These are phyloP conservation scores for Echiichthys vipera DNA, from an alignment of 2,797 vertebrate genomes.

Conservation along the genomic window DNA sequence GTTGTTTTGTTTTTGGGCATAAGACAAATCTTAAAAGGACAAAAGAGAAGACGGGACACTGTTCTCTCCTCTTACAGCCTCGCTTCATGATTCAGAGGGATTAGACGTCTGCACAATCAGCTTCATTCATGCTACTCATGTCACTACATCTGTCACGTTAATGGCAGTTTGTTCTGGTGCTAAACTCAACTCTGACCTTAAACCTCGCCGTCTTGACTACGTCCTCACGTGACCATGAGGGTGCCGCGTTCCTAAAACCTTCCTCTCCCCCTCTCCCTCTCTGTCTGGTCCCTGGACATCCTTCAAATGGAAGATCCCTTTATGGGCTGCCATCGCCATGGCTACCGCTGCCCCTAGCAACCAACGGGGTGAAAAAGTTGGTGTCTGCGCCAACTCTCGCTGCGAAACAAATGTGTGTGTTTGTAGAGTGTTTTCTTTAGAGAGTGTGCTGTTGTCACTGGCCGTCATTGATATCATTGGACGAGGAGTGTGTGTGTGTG, in stretches of 20 bases:
- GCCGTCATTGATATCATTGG: slow-evolving; percentile 67
- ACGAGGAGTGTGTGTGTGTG: slow-evolving; percentile 34
- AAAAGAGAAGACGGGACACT: background rate
- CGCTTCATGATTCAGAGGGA: slow-evolving; percentile 30
- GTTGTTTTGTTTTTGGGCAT: background rate
- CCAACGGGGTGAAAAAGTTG: slow-evolving; percentile 62
- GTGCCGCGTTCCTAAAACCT: slow-evolving; percentile 35
- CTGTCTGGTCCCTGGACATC: slow-evolving; percentile 63
- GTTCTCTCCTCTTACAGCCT: background rate
- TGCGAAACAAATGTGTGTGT: slow-evolving; percentile 62
- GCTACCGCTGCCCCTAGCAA: slow-evolving; percentile 65
- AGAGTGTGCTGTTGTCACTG: slow-evolving; percentile 43
- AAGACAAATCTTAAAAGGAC: background rate
- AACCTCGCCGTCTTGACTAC: slow-evolving; percentile 9
- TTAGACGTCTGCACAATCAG: slow-evolving; percentile 17
- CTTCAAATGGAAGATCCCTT: slow-evolving; percentile 70
- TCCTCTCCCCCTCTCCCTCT: background rate
- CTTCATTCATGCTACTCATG: slow-evolving; percentile 31
- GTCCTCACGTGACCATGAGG: slow-evolving; percentile 50
- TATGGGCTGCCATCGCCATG: slow-evolving; percentile 63
- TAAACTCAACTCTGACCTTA: slow-evolving; percentile 43
- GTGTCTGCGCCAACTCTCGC: slow-evolving; percentile 53
- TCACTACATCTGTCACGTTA: slow-evolving; percentile 45
- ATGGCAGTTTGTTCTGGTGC: slow-evolving; percentile 38
- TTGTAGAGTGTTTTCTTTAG: slow-evolving; percentile 44